A percentile compares a stretch with the other conserved stretches of the same genome.
phyloP scores from a whole-genome alignment of 2,888 invertebrate genomes.

The Apotomis capreana region DNA sequence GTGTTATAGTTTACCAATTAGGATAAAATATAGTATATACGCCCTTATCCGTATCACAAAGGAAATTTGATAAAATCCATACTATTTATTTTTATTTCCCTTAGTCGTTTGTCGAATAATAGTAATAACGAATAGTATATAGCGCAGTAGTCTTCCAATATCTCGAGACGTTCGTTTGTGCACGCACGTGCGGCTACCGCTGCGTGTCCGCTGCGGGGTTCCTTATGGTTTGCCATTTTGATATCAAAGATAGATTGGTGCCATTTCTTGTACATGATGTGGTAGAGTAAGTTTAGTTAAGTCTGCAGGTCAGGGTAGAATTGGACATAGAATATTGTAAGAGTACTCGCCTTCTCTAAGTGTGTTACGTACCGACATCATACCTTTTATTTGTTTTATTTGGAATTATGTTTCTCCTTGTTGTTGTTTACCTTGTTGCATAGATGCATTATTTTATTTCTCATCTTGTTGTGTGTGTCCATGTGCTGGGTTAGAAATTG shows the following conservation, averaged over 20 bases:
- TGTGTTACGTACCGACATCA: slow-evolving; percentile 65
- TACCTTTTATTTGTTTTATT: slow-evolving; percentile 60
- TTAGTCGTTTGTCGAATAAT: slow-evolving; percentile 69
- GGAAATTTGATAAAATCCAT: slow-evolving; percentile 57
- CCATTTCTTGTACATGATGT: slow-evolving; percentile 82
- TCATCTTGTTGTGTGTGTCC: slow-evolving; percentile 76
- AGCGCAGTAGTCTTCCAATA: slow-evolving; percentile 83
- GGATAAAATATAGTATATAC: slow-evolving; percentile 52
- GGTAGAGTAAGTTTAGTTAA: slow-evolving; percentile 82
- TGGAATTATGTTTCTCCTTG: slow-evolving; percentile 57
- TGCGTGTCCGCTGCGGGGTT: slow-evolving; percentile 75
- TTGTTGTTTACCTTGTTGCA: slow-evolving; percentile 60
- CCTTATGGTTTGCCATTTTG: slow-evolving; percentile 82
- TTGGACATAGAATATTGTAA: slow-evolving; percentile 79
- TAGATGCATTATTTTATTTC: slow-evolving; percentile 76
- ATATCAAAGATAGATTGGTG: slow-evolving; percentile 84
- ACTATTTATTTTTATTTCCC: slow-evolving; percentile 63
- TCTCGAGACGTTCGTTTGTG: slow-evolving; percentile 70
- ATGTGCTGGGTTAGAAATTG: slow-evolving; percentile 79
- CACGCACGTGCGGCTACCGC: slow-evolving; percentile 55
- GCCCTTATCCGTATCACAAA: slow-evolving; percentile 61
- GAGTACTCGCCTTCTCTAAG: slow-evolving; percentile 65
- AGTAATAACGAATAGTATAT: slow-evolving; percentile 75
- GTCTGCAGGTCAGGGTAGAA: slow-evolving; percentile 82
- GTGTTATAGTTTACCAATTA: slow-evolving; percentile 62